These are phyloP conservation scores for Sebastes melanostomus DNA, from an alignment of 2,797 vertebrate species.

Conservation along the genomic window DNA sequence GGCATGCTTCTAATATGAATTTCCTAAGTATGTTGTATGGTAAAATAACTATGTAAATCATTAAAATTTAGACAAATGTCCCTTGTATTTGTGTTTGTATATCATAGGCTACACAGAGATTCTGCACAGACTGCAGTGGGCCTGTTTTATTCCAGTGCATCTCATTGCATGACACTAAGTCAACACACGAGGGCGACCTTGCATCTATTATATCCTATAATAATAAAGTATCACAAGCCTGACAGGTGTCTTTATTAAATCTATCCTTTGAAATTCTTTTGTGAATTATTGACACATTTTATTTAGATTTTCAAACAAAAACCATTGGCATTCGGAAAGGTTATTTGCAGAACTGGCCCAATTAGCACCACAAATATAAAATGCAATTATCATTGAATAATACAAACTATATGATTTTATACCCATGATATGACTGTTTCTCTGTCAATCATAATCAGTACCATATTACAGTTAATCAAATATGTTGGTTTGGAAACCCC, in stretches of 20 bases:
- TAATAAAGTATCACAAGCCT: neutral
- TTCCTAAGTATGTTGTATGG: neutral
- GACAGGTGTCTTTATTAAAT: neutral
- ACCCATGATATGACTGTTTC: neutral
- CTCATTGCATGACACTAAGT: neutral
- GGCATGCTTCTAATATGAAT: neutral
- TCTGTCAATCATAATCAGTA: neutral
- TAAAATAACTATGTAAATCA: neutral
- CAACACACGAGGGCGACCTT: conserved; percentile 46
- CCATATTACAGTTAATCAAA: neutral
- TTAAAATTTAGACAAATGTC: neutral
- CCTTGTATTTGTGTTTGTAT: neutral
- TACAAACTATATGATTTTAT: neutral
- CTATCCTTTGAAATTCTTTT: neutral
- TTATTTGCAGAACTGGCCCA: too few relatives aligned
- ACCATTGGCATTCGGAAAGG: neutral
- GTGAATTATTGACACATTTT: neutral
- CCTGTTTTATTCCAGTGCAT: neutral
- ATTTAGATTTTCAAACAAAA: neutral
- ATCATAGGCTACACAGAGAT: too few relatives aligned
- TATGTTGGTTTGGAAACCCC: neutral
- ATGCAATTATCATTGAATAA: neutral
- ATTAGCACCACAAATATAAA: neutral
- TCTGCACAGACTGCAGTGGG: neutral
- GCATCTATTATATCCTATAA: neutral